Percentiles rank a stretch among this genome's conserved stretches.
These are phyloP conservation scores for Agrypnia vestita DNA, from an alignment of 1,140 invertebrate species.

Conservation along the genomic window DNA sequence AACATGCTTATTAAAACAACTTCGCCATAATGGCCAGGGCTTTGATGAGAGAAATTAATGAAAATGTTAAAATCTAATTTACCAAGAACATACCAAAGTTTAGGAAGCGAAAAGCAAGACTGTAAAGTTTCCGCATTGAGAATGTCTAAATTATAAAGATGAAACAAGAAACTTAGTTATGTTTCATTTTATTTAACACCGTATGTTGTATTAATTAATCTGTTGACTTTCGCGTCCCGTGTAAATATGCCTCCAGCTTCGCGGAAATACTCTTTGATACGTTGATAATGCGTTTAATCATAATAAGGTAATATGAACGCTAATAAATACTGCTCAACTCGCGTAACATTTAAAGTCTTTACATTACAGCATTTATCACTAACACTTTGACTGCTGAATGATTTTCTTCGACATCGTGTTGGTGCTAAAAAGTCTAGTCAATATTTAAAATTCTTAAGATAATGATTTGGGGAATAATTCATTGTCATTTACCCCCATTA, in stretches of 20 bases:
- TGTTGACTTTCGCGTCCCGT: constrained; percentile 5
- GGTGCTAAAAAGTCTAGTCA: too few species aligned
- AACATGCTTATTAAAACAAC: constrained; percentile 40
- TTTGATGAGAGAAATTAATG: constrained; percentile 52
- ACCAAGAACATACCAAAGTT: constrained; percentile 27
- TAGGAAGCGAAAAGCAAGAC: constrained; percentile 28
- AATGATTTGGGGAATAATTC: too few species aligned
- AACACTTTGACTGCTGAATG: too few species aligned
- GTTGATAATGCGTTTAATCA: not conserved
- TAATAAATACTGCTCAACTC: too few species aligned
- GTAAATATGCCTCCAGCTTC: not conserved
- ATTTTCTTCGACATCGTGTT: too few species aligned
- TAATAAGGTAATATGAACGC: not conserved
- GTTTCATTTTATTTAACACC: constrained; percentile 32
- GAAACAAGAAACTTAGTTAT: constrained; percentile 19
- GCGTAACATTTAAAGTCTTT: too few species aligned
- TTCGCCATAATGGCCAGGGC: constrained; percentile 46
- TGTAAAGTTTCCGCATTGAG: constrained; percentile 33
- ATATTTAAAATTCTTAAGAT: too few species aligned
- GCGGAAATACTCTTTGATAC: not conserved
- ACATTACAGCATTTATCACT: too few species aligned
- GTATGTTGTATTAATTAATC: constrained; percentile 16
- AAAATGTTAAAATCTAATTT: constrained; percentile 58
- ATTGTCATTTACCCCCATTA: too few species aligned
- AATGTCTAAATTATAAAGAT: constrained; percentile 32